Base-by-base conservation (phyloP, 2,888 invertebrate species). In the Melanostoma scalare region DNA sequence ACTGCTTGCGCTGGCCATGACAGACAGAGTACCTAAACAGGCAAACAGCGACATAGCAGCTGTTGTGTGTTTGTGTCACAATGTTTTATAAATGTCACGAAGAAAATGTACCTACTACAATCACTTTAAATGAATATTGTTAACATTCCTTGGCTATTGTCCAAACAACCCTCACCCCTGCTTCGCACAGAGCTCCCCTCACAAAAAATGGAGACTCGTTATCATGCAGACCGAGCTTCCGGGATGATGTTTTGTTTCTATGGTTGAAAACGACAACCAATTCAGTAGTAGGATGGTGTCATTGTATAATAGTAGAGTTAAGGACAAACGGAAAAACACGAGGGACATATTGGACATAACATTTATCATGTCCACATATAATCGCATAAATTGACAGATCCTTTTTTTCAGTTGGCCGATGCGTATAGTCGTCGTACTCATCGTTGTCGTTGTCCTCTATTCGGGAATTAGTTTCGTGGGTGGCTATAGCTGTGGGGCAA, bases 291-390 rank as follows among this genome's bases (percentile, higher is more conserved):
- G 40, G 52, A 72, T 63, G 10, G 9, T 33, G 68, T 61, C 44
- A 40, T 40, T 42, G 58, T 31, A 6, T 40, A 53, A 53, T 6
- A 31, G 35, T 8, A 40, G 35, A 10, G 10, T 46, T 20, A 38
- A 42, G 6, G 40, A 73, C 38, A 40, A 48, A 60, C 48, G 10
- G 44, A 6, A 63, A 60, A 60, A 60, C 75, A 80, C 58, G 58
- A 60, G 35, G 35, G 65, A 75, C 80, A 80, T 80, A 75, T 80
- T 80, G 65, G 71, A 67, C 75, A 75, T 80, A 53, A 75, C 75
- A 80, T 80, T 80, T 71, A 71, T 75, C 80, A 71, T 75, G 71
- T 71, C 75, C 74, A 65, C 71, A 65, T 75, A 80, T 48, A 80
- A 75, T 65, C 65, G 60, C 78, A 71, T 80, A 75, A 75, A 75